Conservation (phyloP, 2,113 vertebrate species). For the Thamnaconus septentrionalis region DNA sequence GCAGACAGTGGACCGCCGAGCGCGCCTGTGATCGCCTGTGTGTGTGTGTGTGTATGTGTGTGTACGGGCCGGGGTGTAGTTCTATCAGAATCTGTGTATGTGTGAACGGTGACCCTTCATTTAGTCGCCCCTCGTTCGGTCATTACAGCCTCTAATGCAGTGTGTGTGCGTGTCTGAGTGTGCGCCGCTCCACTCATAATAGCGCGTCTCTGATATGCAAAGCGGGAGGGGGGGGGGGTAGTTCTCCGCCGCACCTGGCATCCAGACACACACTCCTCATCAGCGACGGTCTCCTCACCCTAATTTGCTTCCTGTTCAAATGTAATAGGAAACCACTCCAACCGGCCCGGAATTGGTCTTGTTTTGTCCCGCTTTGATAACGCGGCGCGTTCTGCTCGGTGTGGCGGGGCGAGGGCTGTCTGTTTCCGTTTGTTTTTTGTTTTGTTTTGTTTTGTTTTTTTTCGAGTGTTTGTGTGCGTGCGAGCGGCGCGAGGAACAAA, state of each 20-base stretch:
- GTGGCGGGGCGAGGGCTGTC: no score
- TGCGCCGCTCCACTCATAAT: constrained; percentile 59
- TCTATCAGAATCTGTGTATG: constrained; percentile 1
- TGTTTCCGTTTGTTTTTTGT: no score
- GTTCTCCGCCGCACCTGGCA: constrained; percentile 68
- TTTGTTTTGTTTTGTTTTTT: no score
- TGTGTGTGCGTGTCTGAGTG: constrained; percentile 9
- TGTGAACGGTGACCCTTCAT: constrained; percentile 44
- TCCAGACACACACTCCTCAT: constrained; percentile 57
- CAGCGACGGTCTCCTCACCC: constrained; percentile 53
- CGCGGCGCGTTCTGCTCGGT: constrained; percentile 24
- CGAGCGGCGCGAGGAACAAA: constrained; percentile 27
- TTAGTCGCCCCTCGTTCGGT: constrained; percentile 58
- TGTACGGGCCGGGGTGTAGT: background rate
- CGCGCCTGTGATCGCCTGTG: no score
- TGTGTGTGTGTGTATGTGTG: constrained; percentile 21
- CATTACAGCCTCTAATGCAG: constrained; percentile 57
- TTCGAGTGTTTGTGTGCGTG: no score
- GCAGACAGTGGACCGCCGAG: constrained; percentile 26
- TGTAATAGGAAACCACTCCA: constrained; percentile 70
- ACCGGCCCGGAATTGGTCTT: constrained; percentile 63
- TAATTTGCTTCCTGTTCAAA: constrained; percentile 65
- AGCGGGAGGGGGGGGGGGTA: constrained; percentile 11
- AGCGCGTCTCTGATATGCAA: constrained; percentile 73
- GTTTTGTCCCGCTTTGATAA: constrained; percentile 48